Evolutionary conservation across 2,888 invertebrate species (phyloP).

Genomic region (Thysanoteuthis rhombus): DNA sequence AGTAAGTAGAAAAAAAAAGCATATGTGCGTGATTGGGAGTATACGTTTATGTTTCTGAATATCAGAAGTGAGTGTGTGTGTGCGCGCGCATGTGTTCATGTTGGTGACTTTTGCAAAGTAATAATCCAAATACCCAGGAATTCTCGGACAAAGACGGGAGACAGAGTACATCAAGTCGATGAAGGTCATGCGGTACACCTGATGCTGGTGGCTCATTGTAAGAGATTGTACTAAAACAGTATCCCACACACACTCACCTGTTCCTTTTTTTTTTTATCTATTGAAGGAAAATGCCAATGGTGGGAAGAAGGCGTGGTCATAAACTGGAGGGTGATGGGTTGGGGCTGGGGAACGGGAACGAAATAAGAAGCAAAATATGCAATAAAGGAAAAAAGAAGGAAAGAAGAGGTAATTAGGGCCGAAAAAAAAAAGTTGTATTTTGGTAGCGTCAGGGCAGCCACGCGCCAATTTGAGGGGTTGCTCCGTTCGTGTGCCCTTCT

Average conservation of each 20-base stretch:
- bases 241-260: not conserved
- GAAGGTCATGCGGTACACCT: not conserved
- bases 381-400: not conserved
- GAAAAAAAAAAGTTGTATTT: too few relatives aligned
- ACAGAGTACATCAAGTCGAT: too few relatives aligned
- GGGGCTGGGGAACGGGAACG: not conserved
- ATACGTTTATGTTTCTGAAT: rapidly evolving
- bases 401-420: too few relatives aligned
- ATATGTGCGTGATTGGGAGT: not conserved
- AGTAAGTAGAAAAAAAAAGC: not conserved
- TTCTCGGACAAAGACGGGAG: not conserved
- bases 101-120: not conserved
- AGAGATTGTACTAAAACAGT: not conserved
- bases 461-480: not conserved
- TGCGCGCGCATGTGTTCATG: not conserved
- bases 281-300: not conserved
- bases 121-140: not conserved
- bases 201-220: not conserved
- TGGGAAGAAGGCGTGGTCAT: not conserved
- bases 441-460: not conserved
- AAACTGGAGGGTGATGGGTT: not conserved
- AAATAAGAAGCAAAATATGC: not conserved
- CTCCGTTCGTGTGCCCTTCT: not conserved
- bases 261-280: not conserved
- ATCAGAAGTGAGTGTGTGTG: not conserved